Conservation (phyloP, 2,113 vertebrate species). For the Cyprinodon tularosa region DNA sequence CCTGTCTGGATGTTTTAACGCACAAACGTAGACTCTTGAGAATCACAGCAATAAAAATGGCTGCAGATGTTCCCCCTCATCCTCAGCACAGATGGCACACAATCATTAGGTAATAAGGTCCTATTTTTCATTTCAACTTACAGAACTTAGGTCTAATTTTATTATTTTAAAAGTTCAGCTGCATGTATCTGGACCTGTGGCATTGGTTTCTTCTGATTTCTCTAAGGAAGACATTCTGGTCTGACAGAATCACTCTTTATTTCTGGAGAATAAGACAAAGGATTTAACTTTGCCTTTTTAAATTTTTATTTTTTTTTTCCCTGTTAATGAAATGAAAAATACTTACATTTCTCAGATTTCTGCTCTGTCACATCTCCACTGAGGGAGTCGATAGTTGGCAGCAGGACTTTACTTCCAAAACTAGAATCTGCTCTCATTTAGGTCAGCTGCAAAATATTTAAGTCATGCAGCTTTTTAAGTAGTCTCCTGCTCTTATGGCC, state of each 20-base stretch:
- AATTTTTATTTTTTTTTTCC: background rate
- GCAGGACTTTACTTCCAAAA: background rate
- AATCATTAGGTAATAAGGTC: background rate
- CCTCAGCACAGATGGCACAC: background rate
- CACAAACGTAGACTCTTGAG: background rate
- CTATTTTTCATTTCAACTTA: background rate
- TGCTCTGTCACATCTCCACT: conserved; percentile 5
- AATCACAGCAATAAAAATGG: background rate
- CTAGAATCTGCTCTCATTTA: background rate
- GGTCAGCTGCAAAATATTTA: conserved; percentile 8
- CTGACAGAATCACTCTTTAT: background rate
- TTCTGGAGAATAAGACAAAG: too few relatives aligned
- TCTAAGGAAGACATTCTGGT: background rate
- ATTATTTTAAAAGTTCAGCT: too few relatives aligned
- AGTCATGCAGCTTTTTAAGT: conserved; percentile 25
- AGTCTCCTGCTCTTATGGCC: conserved; percentile 49
- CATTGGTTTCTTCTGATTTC: background rate
- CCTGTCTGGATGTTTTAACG: background rate
- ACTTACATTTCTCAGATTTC: background rate
- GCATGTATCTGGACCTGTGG: background rate
- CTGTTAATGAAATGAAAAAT: background rate
- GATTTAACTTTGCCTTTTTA: background rate
- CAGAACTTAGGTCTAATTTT: background rate
- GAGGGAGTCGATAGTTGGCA: background rate
- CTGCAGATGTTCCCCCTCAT: background rate